phyloP scores from a whole-genome alignment of 2,113 vertebrate genomes.

The Sitta europaea region DNA sequence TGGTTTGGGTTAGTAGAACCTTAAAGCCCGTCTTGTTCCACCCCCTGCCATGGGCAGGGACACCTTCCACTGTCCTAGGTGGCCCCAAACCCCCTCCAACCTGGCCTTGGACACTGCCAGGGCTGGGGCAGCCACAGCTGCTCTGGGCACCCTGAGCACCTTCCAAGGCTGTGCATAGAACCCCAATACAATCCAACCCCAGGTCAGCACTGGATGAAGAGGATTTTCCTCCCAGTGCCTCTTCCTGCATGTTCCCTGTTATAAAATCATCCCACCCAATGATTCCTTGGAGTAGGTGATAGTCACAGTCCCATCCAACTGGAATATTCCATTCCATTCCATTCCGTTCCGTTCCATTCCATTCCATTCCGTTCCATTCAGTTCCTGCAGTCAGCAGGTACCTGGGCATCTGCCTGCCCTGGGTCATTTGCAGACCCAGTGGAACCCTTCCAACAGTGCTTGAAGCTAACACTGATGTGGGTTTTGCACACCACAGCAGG shows the following conservation, averaged over 20 bases:
- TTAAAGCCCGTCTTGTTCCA: not conserved
- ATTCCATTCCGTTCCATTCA: not conserved
- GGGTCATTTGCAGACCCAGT: not conserved
- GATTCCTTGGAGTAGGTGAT: not conserved
- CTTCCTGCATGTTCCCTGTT: not conserved
- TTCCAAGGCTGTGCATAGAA: accelerated
- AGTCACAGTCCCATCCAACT: not conserved
- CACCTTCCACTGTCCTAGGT: accelerated
- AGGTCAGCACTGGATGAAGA: not conserved
- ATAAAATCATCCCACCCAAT: not conserved
- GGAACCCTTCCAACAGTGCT: not conserved
- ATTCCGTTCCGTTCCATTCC: not conserved
- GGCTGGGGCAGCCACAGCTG: not conserved
- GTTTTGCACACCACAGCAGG: not conserved
- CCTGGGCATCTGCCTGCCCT: not conserved
- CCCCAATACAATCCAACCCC: not conserved
- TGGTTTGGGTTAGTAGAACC: not conserved
- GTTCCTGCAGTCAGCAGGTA: not conserved
- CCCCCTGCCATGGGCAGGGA: not conserved
- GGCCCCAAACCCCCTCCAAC: accelerated
- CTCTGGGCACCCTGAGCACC: not conserved
- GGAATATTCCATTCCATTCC: not conserved
- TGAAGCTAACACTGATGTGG: accelerated
- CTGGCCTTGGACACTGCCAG: not conserved
- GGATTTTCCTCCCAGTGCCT: not conserved